Conservation (phyloP, 2,888 invertebrate species). For the Elysia crispata region DNA sequence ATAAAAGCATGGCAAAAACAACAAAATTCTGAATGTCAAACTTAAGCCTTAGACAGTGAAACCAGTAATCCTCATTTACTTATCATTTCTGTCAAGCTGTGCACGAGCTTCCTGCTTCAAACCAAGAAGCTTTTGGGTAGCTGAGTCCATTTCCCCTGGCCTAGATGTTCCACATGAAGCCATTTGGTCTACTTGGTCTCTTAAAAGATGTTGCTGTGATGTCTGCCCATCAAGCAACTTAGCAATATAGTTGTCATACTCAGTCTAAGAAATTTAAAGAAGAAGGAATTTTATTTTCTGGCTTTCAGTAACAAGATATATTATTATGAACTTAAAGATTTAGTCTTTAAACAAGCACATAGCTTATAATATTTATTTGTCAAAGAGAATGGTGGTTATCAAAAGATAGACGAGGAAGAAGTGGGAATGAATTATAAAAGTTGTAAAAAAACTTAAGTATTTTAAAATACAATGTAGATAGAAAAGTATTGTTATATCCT, state of each 20-base stretch:
- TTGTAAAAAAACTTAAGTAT: too few species aligned
- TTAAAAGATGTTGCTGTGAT: constrained; percentile 66
- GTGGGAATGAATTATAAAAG: too few species aligned
- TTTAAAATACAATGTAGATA: too few species aligned
- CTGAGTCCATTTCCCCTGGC: constrained; percentile 63
- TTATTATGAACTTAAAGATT: too few species aligned
- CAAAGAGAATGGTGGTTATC: too few species aligned
- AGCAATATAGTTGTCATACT: constrained; percentile 75
- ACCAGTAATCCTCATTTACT: neutral
- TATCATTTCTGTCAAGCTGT: constrained; percentile 64
- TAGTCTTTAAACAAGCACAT: too few species aligned
- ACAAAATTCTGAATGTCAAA: neutral
- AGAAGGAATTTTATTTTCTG: too few species aligned
- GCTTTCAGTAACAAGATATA: too few species aligned
- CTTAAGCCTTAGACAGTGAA: neutral
- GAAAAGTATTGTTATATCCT: too few species aligned
- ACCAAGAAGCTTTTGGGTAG: constrained; percentile 59
- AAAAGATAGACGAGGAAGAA: too few species aligned
- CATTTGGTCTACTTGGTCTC: constrained; percentile 73
- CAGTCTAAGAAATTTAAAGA: constrained; percentile 61
- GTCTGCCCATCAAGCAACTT: constrained; percentile 71
- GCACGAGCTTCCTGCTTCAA: constrained; percentile 67
- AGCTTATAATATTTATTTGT: too few species aligned
- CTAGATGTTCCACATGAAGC: constrained; percentile 65
- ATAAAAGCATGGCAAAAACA: neutral